Base-by-base conservation (phyloP, 2,888 invertebrate genomes). In the Troides oblongomaculatus region DNA sequence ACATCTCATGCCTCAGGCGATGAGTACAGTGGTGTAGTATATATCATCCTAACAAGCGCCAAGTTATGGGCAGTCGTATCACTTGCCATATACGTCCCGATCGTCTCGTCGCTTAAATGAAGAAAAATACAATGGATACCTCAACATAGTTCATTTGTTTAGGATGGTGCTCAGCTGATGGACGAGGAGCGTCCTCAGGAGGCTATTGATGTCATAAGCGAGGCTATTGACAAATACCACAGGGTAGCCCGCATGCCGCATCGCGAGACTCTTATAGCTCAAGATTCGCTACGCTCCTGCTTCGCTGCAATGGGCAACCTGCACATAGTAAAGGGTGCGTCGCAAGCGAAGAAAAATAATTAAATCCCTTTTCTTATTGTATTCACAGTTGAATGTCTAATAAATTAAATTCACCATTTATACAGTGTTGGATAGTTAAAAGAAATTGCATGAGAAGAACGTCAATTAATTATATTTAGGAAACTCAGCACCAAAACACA, bases 231-330 rank as follows among this genome's bases (percentile, higher is more conserved):
- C 75, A 78, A 84, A 64, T 96, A 94, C 86, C 93, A 95, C 77
- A 92, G 93, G 68, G 86, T 94, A 36, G 96, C 94, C 0, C 85
- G 87, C 0, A 90, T 95, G 0, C 97, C 97, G 0, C 95, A 96
- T 74, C 93, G 93, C 60, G 94, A 94, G 70, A 95, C 95, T 0
- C 94, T 96, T 63, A 84, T 95, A 43, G 96, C 95, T 0, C 96
- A 97, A 83, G 96, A 96, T 78, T 93, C 95, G 0, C 84, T 96
- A 53, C 89, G 95, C 3, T 92, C 94, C 0, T 96, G 96, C 78
- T 93, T 94, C 76, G 94, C 95, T 0, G 87, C 93, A 59, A 77
- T 77, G 14, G 95, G 95, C 17, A 95, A 95, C 76, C 76, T 85
- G 0, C 87, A 90, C 71, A 43, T 75, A 0, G 76, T 56, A 21